Evolutionary conservation across 2,113 vertebrate genomes (phyloP).

Genomic region (Helogale parvula): DNA sequence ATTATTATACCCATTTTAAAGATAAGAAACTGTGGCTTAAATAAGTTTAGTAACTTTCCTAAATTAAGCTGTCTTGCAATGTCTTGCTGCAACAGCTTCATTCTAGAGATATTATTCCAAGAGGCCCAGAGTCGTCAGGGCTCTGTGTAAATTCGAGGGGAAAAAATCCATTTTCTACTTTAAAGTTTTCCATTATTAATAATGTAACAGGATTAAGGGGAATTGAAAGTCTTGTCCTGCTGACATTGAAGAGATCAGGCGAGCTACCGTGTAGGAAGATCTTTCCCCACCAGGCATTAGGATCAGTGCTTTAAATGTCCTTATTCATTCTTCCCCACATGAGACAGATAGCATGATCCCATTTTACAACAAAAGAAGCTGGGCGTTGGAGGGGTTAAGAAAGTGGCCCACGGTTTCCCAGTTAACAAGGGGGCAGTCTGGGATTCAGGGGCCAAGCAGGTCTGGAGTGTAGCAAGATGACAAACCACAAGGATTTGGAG

Average conservation of each 20-base stretch:
- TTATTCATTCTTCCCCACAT: not conserved
- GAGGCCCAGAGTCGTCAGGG: not conserved
- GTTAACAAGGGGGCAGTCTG: not conserved
- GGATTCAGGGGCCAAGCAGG: not conserved
- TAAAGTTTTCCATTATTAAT: constrained; percentile 1
- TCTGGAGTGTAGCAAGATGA: not conserved
- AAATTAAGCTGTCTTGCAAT: not conserved
- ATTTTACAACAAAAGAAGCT: not conserved
- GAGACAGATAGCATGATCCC: not conserved
- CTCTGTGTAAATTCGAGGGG: not conserved
- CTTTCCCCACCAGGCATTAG: not conserved
- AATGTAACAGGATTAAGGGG: not conserved
- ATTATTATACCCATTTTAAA: not conserved
- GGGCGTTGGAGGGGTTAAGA: not conserved
- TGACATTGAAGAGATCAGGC: not conserved
- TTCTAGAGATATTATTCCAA: not conserved
- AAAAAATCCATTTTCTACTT: not conserved
- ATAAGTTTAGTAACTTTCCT: not conserved
- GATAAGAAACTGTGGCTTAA: not conserved
- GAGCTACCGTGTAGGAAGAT: not conserved
- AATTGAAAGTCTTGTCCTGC: not conserved
- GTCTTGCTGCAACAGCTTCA: not conserved
- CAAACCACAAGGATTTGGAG: not conserved
- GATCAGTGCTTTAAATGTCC: not conserved
- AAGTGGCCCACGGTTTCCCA: not conserved